Base-by-base conservation (phyloP, 2,797 vertebrate genomes). In the Lagodon rhomboides region DNA sequence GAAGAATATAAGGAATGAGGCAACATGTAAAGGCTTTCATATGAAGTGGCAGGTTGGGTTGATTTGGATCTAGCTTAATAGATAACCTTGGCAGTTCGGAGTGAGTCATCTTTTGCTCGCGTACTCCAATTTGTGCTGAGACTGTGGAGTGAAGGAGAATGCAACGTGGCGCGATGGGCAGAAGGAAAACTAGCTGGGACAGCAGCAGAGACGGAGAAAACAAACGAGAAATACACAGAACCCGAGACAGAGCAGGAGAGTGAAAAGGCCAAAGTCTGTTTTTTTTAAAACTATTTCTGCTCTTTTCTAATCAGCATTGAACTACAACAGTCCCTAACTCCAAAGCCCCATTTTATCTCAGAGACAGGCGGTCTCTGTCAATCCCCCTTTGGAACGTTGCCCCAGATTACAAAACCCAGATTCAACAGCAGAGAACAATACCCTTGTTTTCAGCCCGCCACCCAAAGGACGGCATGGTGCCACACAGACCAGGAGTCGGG, bases 331-430 rank as follows among this genome's bases (percentile, higher is more conserved):
- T 60, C 70, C 61, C 82, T 80, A 56, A 27, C 53, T 73, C 69
- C 60, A 71, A 59, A 68, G 50, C 65, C 70, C 27, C 56, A 5
- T 81, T 87, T 85, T 85, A 88, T 90, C 87, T 85, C 54, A 30
- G 68, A 87, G 78, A 83, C 83, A 80, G 73, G 22, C 73, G 67
- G 71, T 73, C 68, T 78, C 60, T 84, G 71, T 66, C 73, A 60
- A 51, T 61, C 62, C 51, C 73, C 59, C 73, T 73, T 87, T 89
- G 80, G 86, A 85, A 66, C 69, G 23, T 53, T 27, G 77, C 77
- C 84, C 69, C 80, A 85, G 89, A 91, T 88, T 87, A 82, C 62
- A 87, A 74, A 91, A 63, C 51, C 67, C 80, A 83, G 77, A 90
- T 83, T 86, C 34, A 18, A 47, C 81, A 64, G 75, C 79, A 10